A percentile compares a stretch with the other conserved stretches of the same genome.
These are phyloP conservation scores for Octomys mimax DNA, from an alignment of 2,797 vertebrate species.

Conservation along the genomic window DNA sequence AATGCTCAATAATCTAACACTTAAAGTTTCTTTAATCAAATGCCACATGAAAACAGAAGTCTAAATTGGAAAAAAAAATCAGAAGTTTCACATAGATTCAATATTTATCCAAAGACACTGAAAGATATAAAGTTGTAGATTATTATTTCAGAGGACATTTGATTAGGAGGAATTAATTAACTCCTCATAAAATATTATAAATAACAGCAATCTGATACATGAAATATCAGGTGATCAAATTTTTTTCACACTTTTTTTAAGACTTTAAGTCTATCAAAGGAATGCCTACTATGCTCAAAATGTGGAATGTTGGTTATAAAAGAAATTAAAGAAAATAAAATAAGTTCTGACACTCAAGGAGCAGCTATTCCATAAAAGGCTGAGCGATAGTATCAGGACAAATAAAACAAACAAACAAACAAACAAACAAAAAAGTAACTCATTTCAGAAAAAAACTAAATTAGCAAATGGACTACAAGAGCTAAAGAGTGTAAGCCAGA, in stretches of 20 bases:
- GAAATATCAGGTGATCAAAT: background rate
- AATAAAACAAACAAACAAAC: too few relatives aligned
- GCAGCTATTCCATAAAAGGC: background rate
- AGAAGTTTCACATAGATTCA: background rate
- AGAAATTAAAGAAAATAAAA: background rate
- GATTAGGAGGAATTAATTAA: background rate
- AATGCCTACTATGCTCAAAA: background rate
- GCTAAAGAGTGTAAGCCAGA: background rate
- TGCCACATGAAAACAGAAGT: too few relatives aligned
- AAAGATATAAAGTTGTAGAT: background rate
- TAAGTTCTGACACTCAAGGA: background rate
- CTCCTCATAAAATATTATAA: background rate
- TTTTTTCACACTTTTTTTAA: background rate
- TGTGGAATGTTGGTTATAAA: background rate
- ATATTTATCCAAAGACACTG: background rate
- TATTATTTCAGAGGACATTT: background rate
- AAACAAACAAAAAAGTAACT: background rate
- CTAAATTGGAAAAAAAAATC: background rate
- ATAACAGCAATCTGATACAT: background rate
- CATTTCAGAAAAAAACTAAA: background rate
- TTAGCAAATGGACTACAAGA: background rate
- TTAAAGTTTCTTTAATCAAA: background rate
- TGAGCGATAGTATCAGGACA: background rate
- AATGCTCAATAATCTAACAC: background rate
- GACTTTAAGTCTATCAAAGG: background rate